phyloP scores from a whole-genome alignment of 37 sponge, comb jelly and placozoan species.

The Chondrosia reniformis region DNA sequence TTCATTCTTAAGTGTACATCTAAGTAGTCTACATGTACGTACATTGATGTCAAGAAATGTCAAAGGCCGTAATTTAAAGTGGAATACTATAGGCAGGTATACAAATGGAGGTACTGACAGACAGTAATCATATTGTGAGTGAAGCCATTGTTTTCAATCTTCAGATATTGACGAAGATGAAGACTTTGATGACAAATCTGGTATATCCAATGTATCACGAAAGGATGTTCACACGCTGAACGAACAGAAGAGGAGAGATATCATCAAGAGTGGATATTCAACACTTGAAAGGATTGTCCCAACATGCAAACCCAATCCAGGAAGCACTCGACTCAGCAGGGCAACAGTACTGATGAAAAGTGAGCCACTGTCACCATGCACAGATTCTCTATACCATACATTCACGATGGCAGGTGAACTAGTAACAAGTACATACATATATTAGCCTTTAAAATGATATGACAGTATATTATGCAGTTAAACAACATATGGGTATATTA shows the following conservation, averaged over 20 bases:
- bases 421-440: too few relatives aligned
- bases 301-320: constrained; percentile 50
- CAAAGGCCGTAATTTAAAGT: not conserved
- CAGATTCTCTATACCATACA: too few relatives aligned
- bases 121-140: not conserved
- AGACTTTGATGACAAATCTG: constrained; percentile 13
- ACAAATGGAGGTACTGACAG: not conserved
- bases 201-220: constrained; percentile 29
- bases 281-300: constrained; percentile 61
- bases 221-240: constrained; percentile 79
- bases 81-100: not conserved
- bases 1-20: too few relatives aligned
- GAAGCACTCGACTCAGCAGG: constrained; percentile 65
- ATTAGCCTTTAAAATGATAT: too few relatives aligned
- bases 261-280: constrained; percentile 70
- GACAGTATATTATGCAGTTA: too few relatives aligned
- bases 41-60: not conserved
- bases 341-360: constrained; percentile 76
- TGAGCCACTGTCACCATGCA: too few relatives aligned
- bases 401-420: too few relatives aligned
- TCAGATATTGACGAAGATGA: not conserved
- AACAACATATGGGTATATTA: too few relatives aligned
- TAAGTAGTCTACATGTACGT: not conserved
- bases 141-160: not conserved
- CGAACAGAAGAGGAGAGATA: constrained; percentile 80